Percentiles rank a stretch among this genome's conserved stretches.
Conservation (phyloP, 1,140 invertebrate genomes). For the Probaryconus sp. region DNA sequence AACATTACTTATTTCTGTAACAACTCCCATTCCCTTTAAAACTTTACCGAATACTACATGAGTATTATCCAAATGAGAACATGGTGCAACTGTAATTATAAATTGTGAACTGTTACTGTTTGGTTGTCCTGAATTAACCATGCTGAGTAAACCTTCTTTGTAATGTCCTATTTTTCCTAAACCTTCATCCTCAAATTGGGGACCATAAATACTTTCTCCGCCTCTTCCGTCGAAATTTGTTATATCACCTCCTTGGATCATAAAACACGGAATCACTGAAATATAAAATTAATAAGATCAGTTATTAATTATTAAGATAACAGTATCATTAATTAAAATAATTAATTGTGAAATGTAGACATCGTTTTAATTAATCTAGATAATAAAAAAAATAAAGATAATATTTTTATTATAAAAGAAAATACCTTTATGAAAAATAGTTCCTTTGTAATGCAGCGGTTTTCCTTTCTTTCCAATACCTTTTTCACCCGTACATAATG, state of each 20-base stretch:
- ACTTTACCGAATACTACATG: constrained; percentile 95
- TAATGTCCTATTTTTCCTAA: constrained; percentile 84
- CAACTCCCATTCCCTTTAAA: constrained; percentile 83
- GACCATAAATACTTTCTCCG: constrained; percentile 96
- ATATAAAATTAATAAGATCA: constrained; percentile 52
- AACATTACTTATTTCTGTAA: constrained; percentile 83
- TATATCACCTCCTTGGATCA: constrained; percentile 92
- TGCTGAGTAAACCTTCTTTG: constrained; percentile 87
- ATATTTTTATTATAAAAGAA: background rate
- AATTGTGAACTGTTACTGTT: constrained; percentile 97
- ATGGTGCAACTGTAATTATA: constrained; percentile 92
- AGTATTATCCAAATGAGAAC: constrained; percentile 90
- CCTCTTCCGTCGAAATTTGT: constrained; percentile 89
- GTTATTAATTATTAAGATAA: constrained; percentile 7
- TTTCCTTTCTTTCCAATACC: constrained; percentile 84
- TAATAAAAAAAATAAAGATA: constrained; percentile 14
- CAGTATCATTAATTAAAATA: constrained; percentile 4
- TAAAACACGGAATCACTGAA: constrained; percentile 85
- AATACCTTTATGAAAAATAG: constrained; percentile 86
- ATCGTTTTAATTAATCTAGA: constrained; percentile 1
- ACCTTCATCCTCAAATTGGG: constrained; percentile 93
- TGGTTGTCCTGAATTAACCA: constrained; percentile 91
- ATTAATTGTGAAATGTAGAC: background rate
- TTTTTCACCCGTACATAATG: constrained; percentile 91
- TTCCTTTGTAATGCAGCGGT: constrained; percentile 87